Conservation (phyloP, 2,113 vertebrate genomes). For the Serinus canaria region DNA sequence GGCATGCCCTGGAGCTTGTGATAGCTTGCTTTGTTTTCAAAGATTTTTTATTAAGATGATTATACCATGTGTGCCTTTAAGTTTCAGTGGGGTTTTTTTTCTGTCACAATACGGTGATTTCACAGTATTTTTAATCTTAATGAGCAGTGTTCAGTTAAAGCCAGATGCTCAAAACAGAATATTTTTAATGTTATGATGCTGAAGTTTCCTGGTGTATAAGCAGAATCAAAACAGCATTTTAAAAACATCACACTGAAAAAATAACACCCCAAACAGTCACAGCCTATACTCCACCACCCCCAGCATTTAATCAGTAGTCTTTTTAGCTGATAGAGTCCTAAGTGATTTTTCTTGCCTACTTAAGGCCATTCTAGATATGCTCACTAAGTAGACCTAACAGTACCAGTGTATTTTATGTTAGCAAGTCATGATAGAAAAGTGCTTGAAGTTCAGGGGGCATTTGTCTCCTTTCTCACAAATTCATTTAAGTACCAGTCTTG, state of each 20-base stretch:
- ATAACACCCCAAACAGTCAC: neutral
- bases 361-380: slow-evolving; percentile 63
- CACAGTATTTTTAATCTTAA: slow-evolving; percentile 55
- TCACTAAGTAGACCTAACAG: slow-evolving; percentile 70
- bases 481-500: slow-evolving; percentile 81
- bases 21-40: slow-evolving; percentile 31
- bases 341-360: slow-evolving; percentile 63
- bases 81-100: neutral
- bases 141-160: slow-evolving; percentile 35
- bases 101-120: slow-evolving; percentile 46
- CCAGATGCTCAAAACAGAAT: slow-evolving; percentile 49
- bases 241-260: slow-evolving; percentile 62
- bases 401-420: slow-evolving; percentile 72
- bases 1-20: neutral
- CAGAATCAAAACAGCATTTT: slow-evolving; percentile 58
- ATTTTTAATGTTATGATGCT: slow-evolving; percentile 32
- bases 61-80: slow-evolving; percentile 10
- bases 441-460: slow-evolving; percentile 87
- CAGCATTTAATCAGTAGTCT: slow-evolving; percentile 69
- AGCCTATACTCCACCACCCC: neutral
- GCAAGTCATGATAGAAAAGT: slow-evolving; percentile 77
- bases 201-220: slow-evolving; percentile 45
- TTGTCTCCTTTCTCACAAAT: slow-evolving; percentile 78
- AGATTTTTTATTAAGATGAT: slow-evolving; percentile 57
- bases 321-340: slow-evolving; percentile 66